A percentile compares a stretch with the other conserved stretches of the same genome.
These are phyloP conservation scores for Drosophila sturtevanti DNA, from an alignment of 1,140 invertebrate species.

Conservation along the genomic window DNA sequence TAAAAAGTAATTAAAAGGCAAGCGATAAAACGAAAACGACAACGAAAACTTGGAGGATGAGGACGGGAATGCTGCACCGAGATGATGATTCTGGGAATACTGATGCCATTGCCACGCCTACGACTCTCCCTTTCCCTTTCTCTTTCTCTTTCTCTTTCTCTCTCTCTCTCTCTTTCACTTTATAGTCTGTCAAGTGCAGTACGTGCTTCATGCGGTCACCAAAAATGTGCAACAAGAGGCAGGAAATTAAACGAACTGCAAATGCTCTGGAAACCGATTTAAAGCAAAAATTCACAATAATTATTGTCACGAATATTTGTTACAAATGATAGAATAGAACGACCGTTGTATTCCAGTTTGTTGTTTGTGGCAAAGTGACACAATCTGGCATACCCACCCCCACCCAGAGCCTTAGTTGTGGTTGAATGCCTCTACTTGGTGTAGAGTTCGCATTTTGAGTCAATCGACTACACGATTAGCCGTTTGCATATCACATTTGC, in stretches of 20 bases:
- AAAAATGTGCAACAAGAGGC: constrained; percentile 48
- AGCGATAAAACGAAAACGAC: constrained; percentile 33
- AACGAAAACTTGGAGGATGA: constrained; percentile 18
- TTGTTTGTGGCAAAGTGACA: too few species aligned
- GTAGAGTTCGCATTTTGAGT: neutral
- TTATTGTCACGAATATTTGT: neutral
- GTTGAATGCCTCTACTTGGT: neutral
- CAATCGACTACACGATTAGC: neutral
- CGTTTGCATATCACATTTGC: neutral
- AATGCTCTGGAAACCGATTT: neutral
- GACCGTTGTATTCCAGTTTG: neutral
- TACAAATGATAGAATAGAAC: neutral
- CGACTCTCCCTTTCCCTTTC: constrained; percentile 1
- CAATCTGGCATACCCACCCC: too few species aligned
- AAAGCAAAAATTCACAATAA: neutral
- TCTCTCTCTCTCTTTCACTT: neutral
- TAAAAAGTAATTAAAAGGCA: constrained; percentile 75
- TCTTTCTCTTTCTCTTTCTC: neutral
- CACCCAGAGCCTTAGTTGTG: neutral
- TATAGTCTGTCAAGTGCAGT: constrained; percentile 69
- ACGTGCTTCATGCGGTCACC: constrained; percentile 63
- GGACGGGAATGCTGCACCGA: constrained; percentile 17
- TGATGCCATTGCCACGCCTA: constrained; percentile 60
- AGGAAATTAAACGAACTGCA: neutral
- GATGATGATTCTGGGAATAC: constrained; percentile 15